Evolutionary conservation across 2,888 invertebrate genomes (phyloP).

Genomic region (Matsumyia berberina): DNA sequence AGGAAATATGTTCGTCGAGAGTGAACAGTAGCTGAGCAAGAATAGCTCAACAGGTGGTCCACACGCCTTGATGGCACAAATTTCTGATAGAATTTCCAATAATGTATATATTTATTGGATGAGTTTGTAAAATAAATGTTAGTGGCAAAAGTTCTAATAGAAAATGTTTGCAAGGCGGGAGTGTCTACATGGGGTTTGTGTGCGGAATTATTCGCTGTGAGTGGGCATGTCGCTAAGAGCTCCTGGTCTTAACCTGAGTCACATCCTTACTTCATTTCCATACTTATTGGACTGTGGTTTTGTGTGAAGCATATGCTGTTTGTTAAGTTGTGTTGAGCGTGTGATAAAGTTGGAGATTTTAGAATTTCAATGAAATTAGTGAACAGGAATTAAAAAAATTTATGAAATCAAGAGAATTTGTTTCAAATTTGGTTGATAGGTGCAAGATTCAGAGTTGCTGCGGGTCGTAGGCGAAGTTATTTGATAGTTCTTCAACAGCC

Average conservation of each 20-base stretch:
- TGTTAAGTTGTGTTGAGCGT: conserved; percentile 10
- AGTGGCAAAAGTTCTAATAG: background rate
- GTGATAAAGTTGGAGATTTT: background rate
- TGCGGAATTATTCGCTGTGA: conserved; percentile 20
- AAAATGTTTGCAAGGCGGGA: background rate
- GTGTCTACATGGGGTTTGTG: background rate
- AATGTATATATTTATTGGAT: background rate
- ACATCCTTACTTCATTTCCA: conserved; percentile 68
- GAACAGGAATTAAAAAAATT: too few relatives aligned
- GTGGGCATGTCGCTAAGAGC: conserved; percentile 72
- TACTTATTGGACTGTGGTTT: conserved; percentile 6
- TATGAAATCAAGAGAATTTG: too few relatives aligned
- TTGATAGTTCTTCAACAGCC: too few relatives aligned
- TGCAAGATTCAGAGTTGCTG: too few relatives aligned
- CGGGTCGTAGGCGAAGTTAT: too few relatives aligned
- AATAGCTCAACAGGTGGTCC: conserved; percentile 73
- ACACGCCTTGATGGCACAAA: conserved; percentile 45
- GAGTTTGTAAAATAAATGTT: background rate
- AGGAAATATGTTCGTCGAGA: background rate
- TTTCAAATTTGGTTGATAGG: too few relatives aligned
- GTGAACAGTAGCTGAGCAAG: conserved; percentile 68
- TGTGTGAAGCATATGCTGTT: conserved; percentile 1
- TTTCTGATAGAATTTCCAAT: conserved; percentile 9
- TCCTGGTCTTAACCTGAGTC: conserved; percentile 76
- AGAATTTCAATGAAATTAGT: too few relatives aligned